Evolutionary conservation across 2,113 vertebrate genomes (phyloP).

Genomic region (Egretta garzetta): DNA sequence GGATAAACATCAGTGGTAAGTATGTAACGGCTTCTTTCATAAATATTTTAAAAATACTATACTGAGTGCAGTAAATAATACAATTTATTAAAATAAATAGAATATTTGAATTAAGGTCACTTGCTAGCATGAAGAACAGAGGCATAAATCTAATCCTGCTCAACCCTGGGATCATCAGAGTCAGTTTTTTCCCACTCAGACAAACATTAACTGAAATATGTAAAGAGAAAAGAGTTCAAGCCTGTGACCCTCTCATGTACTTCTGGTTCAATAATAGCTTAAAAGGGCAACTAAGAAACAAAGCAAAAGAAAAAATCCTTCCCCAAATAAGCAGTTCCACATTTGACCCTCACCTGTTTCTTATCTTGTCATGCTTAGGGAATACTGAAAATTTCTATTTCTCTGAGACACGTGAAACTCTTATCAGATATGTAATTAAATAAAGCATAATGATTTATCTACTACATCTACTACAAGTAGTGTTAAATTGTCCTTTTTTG

Average conservation of each 20-base stretch:
- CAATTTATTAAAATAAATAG: slow-evolving; percentile 3
- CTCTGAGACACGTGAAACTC: neutral
- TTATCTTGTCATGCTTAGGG: neutral
- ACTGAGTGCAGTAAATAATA: neutral
- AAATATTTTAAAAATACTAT: neutral
- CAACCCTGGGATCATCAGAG: neutral
- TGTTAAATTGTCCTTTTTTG: neutral
- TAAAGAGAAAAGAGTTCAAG: neutral
- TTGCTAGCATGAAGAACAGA: neutral
- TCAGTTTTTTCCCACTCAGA: neutral
- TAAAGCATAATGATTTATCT: neutral
- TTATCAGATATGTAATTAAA: neutral
- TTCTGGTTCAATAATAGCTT: neutral
- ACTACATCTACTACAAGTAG: neutral
- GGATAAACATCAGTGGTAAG: neutral
- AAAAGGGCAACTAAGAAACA: neutral
- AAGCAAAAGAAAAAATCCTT: neutral
- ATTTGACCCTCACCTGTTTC: neutral
- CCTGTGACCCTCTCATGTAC: neutral
- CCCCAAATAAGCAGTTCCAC: neutral
- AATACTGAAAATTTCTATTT: neutral
- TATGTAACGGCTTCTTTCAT: neutral
- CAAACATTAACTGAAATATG: neutral
- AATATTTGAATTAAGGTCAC: neutral
- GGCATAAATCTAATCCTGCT: neutral